Percentiles rank a stretch among this genome's conserved stretches.
phyloP scores from a whole-genome alignment of 2,888 invertebrate genomes.

The Eremobia ochroleuca region DNA sequence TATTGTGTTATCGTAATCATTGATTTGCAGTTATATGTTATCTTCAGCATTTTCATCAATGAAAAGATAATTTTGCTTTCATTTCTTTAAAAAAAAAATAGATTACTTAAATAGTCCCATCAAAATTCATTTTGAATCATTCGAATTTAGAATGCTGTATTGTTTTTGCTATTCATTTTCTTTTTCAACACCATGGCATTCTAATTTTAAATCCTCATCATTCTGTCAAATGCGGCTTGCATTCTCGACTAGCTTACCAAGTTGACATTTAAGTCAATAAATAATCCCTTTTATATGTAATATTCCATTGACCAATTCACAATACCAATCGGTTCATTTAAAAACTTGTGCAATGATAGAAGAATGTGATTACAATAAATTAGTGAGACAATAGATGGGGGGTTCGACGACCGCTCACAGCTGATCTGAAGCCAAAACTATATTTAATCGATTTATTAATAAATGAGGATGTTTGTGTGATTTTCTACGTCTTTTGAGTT shows the following conservation, averaged over 20 bases:
- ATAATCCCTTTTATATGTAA: constrained; percentile 34
- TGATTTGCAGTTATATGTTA: not conserved
- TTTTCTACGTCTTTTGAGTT: constrained; percentile 26
- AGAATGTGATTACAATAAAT: constrained; percentile 69
- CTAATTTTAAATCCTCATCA: constrained; percentile 20
- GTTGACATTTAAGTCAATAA: constrained; percentile 13
- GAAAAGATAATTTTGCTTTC: constrained; percentile 6
- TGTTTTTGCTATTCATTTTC: not conserved
- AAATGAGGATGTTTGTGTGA: constrained; percentile 21
- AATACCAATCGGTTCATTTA: constrained; percentile 53
- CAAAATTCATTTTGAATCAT: not conserved
- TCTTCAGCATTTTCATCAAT: constrained; percentile 15
- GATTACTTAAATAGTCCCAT: too few species aligned
- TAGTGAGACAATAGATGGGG: constrained; percentile 64
- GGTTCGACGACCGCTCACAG: constrained; percentile 64
- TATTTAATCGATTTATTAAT: constrained; percentile 53
- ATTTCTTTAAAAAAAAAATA: not conserved
- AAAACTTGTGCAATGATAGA: constrained; percentile 67
- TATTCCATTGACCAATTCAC: constrained; percentile 50
- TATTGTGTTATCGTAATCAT: constrained; percentile 1
- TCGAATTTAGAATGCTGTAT: constrained; percentile 18
- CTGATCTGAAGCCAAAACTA: constrained; percentile 66
- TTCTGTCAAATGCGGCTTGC: not conserved
- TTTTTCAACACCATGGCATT: not conserved
- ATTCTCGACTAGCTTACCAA: constrained; percentile 33